Conservation (phyloP, 2,113 vertebrate genomes). For the Saguinus imperator region DNA sequence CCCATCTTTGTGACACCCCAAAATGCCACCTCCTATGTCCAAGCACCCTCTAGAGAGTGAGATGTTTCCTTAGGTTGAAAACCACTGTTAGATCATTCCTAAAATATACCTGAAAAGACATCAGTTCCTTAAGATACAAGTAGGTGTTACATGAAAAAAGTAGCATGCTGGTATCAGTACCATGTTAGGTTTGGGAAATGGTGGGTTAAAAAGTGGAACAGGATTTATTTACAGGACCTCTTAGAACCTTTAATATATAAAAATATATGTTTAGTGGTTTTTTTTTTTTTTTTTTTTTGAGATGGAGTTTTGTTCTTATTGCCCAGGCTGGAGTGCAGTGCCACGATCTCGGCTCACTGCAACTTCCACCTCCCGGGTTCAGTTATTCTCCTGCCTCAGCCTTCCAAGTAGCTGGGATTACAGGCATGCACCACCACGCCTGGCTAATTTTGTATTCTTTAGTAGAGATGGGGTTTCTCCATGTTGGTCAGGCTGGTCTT, state of each 20-base stretch:
- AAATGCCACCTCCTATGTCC: neutral
- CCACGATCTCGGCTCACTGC: too few relatives aligned
- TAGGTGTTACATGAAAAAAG: neutral
- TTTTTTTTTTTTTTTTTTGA: too few relatives aligned
- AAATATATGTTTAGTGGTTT: neutral
- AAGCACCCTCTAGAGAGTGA: neutral
- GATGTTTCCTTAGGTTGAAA: neutral
- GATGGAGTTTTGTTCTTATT: too few relatives aligned
- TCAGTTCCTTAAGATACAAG: neutral
- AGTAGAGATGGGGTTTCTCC: too few relatives aligned
- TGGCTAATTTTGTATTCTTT: too few relatives aligned
- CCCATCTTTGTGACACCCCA: neutral
- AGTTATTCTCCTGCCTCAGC: too few relatives aligned
- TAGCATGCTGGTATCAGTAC: neutral
- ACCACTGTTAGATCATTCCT: slow-evolving; percentile 1
- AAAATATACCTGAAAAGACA: neutral
- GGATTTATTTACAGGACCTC: neutral
- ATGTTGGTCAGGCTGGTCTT: too few relatives aligned
- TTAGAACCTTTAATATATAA: neutral
- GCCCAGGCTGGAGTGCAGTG: too few relatives aligned
- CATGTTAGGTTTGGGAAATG: neutral
- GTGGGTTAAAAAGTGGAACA: neutral
- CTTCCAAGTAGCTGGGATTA: too few relatives aligned
- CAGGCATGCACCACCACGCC: too few relatives aligned
- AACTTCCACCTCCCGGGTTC: too few relatives aligned